Conservation (phyloP, 64 coral and sea anemone species). For the Exaiptasia diaphana region DNA sequence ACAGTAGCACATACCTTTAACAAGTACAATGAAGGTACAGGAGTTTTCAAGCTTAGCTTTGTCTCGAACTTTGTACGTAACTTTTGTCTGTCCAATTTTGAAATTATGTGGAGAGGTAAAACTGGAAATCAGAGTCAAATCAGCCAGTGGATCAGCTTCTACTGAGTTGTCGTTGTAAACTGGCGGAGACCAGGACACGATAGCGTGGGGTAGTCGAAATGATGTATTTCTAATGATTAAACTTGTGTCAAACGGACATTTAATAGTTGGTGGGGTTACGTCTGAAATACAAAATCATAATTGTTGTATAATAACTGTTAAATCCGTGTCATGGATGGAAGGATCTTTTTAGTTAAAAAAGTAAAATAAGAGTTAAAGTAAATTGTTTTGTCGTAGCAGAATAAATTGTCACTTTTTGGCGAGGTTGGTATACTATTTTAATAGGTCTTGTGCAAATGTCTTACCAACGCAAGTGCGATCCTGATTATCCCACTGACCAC, state of each 20-base stretch:
- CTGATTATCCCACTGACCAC: constrained; percentile 60
- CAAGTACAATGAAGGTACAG: constrained; percentile 46
- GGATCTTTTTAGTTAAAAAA: no score
- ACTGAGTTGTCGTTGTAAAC: constrained; percentile 59
- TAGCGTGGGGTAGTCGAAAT: constrained; percentile 26
- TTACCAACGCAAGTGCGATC: constrained; percentile 69
- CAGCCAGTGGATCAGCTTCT: constrained; percentile 57
- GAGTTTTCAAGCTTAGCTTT: neutral
- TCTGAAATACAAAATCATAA: constrained; percentile 54
- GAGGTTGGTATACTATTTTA: no score
- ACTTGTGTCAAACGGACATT: constrained; percentile 28
- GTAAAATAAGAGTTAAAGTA: no score
- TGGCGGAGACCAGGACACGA: constrained; percentile 47
- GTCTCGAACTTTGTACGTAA: constrained; percentile 60
- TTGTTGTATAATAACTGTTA: no score
- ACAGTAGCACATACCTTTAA: no score
- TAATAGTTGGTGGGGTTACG: constrained; percentile 52
- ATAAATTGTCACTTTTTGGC: no score
- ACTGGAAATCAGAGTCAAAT: constrained; percentile 41
- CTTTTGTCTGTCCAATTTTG: constrained; percentile 31
- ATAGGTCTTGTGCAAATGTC: no score
- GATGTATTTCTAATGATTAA: constrained; percentile 43
- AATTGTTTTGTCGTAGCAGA: no score
- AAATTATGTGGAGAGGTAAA: constrained; percentile 48
- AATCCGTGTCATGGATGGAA: no score